Evolutionary conservation across 1,140 invertebrate genomes (phyloP), one percentile per base, ranked within the genome.

Genomic region (Hyphantria cunea): DNA sequence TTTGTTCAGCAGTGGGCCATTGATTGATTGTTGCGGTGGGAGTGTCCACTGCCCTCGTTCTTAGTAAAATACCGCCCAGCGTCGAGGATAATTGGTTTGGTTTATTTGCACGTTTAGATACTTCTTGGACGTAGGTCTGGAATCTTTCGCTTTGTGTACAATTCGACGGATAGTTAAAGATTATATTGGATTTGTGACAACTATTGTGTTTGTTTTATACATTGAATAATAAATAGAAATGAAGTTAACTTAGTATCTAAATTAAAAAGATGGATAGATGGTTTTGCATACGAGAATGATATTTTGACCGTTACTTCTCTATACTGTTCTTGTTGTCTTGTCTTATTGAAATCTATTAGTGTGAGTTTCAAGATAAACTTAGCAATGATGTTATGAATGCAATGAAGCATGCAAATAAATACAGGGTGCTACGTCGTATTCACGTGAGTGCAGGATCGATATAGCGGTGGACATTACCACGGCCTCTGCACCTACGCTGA

Each of bases 1-100:
- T 58, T 64, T 56, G 62, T 44, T 44, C 32, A 51, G 62, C 48
- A 56, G 53, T 56, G 62, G 54, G 52, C 49, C 48, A 59, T 59
- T 65, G 55, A 65, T 65, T 58, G 64, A 65, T 65, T 25, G 17
- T 25, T 25, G 55, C 41, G 49, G 49, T 48, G 55, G 55, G 64
- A 44, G 55, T 58, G 63, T 54, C 11, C 53, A 15, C 44, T 17
- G 34, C 33, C 48, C 48, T 31, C n/a, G 10, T 12, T 3, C 17
- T 32, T 45, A 49, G 51, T 37, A 44, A 48, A 52, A 54, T 51
- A 54, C 47, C 17, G 1, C 5, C 17, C 5, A 25, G 17, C 17
- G 34, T 10, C 8, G 8, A 37, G 11, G 34, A 37, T 37, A 37
- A 37, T 37, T 37, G 11, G 34, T 37, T 37, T 37, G 34, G 3